Evolutionary conservation across 2,113 vertebrate genomes (phyloP), one percentile per base, ranked within the genome.

Genomic region (Lethenteron reissneri): DNA sequence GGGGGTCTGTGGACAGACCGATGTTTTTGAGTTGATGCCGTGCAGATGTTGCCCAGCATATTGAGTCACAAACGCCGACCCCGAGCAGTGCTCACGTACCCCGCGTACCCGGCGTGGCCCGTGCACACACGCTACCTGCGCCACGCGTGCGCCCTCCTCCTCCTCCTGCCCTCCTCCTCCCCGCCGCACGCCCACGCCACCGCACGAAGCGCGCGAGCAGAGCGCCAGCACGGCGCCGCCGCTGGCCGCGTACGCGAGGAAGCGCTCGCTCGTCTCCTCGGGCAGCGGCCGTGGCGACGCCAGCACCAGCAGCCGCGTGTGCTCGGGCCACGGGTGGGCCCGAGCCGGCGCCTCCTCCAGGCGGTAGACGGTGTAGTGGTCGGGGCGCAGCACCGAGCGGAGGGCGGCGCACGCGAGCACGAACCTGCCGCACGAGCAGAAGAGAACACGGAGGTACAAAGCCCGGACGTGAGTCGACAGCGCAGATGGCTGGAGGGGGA

Each of bases 151-250:
- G 41, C 60, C 60, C 60, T 19, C 3, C 60, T 64, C 60, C 60
- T 64, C 60, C 60, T 64, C 4, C 8, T 7, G 3, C 1, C 60
- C n/a, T 68, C 64, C 17, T 7, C 60, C n/a, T 68, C 64, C 64
- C 8, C 64, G 25, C 64, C 64, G 17, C 60, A 64, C 17, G 14
- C 17, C 10, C 64, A n/a, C 64, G n/a, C 64, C 25, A 2, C 8
- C 64, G n/a, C 64, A n/a, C n/a, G 25, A 68, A 68, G 11, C 64
- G 9, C 25, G 64, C 64, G 21, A 84, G 1, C 82, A 79, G 2
- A 99, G 77, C 0, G 86, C 85, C 4, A 99, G 75, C 7, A 96
- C 80, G 73, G 82, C 85, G 10, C 92, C 94, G 2, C 92, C 92
- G 72, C 72, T 80, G 71, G 80, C 78, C 8, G 97, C 79, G 76